Evolutionary conservation across 1,140 invertebrate genomes (phyloP).

Genomic region (Sycophaga agraensis): DNA sequence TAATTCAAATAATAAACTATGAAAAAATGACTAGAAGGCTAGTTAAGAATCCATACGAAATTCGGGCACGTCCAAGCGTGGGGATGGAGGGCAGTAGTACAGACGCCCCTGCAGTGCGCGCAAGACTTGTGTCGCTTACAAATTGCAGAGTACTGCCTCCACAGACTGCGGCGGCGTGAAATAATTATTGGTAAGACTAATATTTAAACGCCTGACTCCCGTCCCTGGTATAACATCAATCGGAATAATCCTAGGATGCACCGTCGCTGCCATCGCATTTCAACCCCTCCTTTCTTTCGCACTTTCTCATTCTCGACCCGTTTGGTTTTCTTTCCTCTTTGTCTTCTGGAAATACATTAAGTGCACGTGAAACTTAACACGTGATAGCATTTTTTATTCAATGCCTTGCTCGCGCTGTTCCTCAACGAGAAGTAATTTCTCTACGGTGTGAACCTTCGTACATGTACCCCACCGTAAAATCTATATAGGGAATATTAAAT

Average conservation of each 20-base stretch:
- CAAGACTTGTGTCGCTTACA: constrained; percentile 16
- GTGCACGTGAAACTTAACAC: constrained; percentile 15
- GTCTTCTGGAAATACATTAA: constrained; percentile 19
- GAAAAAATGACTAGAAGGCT: too few relatives aligned
- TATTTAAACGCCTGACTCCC: constrained; percentile 47
- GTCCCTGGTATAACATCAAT: constrained; percentile 50
- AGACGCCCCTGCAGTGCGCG: constrained; percentile 35
- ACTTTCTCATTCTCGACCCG: background rate
- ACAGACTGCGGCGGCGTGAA: constrained; percentile 42
- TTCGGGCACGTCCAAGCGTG: too few relatives aligned
- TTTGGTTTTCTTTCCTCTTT: too few relatives aligned
- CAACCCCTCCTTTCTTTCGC: background rate
- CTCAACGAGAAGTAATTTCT: background rate
- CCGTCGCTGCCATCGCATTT: background rate
- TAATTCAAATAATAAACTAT: too few relatives aligned
- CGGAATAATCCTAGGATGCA: constrained; percentile 41
- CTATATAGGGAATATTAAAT: too few relatives aligned
- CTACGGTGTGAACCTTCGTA: too few relatives aligned
- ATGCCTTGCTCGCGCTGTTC: background rate
- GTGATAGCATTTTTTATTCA: constrained; percentile 27
- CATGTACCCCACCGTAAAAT: too few relatives aligned
- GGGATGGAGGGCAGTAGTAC: too few relatives aligned
- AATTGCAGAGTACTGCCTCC: constrained; percentile 21
- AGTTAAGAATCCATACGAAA: too few relatives aligned
- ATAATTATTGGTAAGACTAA: constrained; percentile 48